Evolutionary conservation across 2,113 vertebrate species (phyloP), one percentile per base, ranked within the genome.

Genomic region (Aldabrachelys gigantea): DNA sequence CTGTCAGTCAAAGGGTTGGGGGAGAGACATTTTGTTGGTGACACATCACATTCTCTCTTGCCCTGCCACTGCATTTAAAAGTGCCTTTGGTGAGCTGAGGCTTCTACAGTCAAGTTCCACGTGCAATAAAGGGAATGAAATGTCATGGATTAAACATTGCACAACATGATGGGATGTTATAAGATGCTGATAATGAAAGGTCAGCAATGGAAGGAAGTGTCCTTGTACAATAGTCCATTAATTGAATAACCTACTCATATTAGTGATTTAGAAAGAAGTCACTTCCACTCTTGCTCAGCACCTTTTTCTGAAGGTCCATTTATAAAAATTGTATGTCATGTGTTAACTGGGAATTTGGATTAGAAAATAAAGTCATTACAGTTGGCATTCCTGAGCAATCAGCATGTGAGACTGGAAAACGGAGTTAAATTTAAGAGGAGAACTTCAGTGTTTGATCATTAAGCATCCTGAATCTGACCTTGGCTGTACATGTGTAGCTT

Each of bases 41-140:
- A 80, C 82, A 92, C 87, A 29, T 78, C 59, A n/a, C 35, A n/a
- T 81, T 89, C 59, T 90, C 80, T 80, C 69, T 78, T 84, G 3
- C 57, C 89, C 87, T 50, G 13, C 54, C 90, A 35, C 69, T 90
- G 91, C 75, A 83, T 92, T 96, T 95, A 80, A 91, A 97, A 96
- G 79, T 83, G 29, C 35, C 88, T 47, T 86, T 91, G 80, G 76
- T 88, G 88, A 91, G 49, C 47, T 85, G 50, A 88, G 88, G 82
- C 41, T 62, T 80, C 94, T 54, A 14, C 57, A 82, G 91, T 53
- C 83, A n/a, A 17, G 49, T 86, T 57, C 91, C 91, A 84, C 0
- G 0, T 54, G 82, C 80, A 94, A 87, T 27, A 79, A 90, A 49
- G 0, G n/a, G 0, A 27, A 82, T 86, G 65, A 94, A 85, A 49